Conservation (phyloP, 2,797 vertebrate species). For the Benthosema pterotum region DNA sequence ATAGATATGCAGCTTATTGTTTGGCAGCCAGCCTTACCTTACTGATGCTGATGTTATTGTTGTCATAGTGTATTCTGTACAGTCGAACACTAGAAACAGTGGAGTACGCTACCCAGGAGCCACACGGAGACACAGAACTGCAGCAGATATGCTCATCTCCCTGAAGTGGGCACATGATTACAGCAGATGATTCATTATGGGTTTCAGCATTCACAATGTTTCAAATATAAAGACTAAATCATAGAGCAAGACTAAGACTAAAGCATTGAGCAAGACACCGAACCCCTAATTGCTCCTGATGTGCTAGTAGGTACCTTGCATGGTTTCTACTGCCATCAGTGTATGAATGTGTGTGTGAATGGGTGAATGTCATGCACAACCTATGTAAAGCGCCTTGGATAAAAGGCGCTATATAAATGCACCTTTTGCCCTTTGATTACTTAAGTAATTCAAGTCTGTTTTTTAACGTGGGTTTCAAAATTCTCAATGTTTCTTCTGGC, state of each 20-base stretch:
- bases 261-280: no score
- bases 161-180: constrained; percentile 63
- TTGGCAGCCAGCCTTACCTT: constrained; percentile 78
- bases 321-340: no score
- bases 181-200: neutral
- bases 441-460: no score
- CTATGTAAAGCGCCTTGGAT: no score
- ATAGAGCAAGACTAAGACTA: no score
- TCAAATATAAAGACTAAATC: neutral
- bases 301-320: no score
- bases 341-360: no score
- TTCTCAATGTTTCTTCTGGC: neutral
- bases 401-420: no score
- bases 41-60: constrained; percentile 76
- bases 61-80: constrained; percentile 77
- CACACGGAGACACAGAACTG: constrained; percentile 89
- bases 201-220: neutral
- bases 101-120: constrained; percentile 88
- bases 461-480: neutral
- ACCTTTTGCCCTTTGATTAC: no score
- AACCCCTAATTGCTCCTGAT: no score
- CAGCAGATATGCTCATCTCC: constrained; percentile 90
- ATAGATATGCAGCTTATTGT: no score
- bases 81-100: constrained; percentile 84
- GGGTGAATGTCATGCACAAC: no score